phyloP scores from a whole-genome alignment of 2,797 vertebrate genomes.

The Premnoplex brunnescens region DNA sequence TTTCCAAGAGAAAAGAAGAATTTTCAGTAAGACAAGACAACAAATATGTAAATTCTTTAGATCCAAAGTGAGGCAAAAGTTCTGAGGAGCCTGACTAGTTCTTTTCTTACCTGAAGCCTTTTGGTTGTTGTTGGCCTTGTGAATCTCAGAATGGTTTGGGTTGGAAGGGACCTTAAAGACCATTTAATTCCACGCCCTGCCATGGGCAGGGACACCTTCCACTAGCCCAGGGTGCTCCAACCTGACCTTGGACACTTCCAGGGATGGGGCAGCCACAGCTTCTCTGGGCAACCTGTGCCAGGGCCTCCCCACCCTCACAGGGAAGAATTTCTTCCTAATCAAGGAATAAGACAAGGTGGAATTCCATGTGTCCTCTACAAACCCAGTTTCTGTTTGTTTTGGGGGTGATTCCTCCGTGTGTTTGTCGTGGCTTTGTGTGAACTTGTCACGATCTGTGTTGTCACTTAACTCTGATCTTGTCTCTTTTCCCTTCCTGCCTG shows the following conservation, averaged over 20 bases:
- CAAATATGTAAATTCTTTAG: neutral
- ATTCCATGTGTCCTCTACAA: neutral
- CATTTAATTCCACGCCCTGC: neutral
- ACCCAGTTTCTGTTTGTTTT: neutral
- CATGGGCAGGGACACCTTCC: neutral
- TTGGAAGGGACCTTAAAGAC: neutral
- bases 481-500: conserved; percentile 71
- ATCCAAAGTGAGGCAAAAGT: neutral
- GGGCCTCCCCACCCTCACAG: rapidly evolving
- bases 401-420: neutral
- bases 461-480: conserved; percentile 73
- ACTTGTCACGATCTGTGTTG: conserved; percentile 6
- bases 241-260: neutral
- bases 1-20: neutral
- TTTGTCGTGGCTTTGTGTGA: conserved; percentile 21
- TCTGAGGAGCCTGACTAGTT: neutral
- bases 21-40: neutral
- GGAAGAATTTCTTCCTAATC: neutral
- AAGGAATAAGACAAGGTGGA: neutral
- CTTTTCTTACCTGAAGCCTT: neutral
- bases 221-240: rapidly evolving
- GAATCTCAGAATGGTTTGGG: no score
- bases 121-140: neutral
- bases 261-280: neutral
- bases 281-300: neutral